Conservation (phyloP, 2,888 invertebrate genomes). For the Eurois occulta region DNA sequence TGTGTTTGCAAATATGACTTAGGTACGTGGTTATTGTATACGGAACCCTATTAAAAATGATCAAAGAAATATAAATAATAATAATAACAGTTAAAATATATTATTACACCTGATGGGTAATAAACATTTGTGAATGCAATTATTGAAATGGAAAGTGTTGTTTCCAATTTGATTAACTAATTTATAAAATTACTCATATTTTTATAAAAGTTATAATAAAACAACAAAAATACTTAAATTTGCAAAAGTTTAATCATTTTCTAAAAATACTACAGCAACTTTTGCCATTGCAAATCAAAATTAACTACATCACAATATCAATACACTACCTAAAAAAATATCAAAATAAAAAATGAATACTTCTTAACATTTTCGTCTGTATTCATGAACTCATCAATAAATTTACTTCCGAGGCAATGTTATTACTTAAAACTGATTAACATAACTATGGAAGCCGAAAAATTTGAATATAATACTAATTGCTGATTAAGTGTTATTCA, state of each 20-base stretch:
- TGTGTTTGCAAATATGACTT: constrained; percentile 10
- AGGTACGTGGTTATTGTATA: not conserved
- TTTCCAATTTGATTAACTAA: not conserved
- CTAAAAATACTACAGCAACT: not conserved
- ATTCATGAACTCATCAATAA: constrained; percentile 4
- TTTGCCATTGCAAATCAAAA: constrained; percentile 14
- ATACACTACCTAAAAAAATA: not conserved
- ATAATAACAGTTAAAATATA: not conserved
- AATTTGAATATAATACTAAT: constrained; percentile 61
- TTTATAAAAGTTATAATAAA: not conserved
- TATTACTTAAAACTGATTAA: constrained; percentile 23
- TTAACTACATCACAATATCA: constrained; percentile 19
- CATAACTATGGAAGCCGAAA: constrained; percentile 47
- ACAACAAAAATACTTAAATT: not conserved
- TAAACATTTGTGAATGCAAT: not conserved
- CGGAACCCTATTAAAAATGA: not conserved
- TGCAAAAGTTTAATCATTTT: not conserved
- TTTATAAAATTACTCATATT: not conserved
- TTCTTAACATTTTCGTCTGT: constrained; percentile 21
- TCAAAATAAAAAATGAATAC: constrained; percentile 10
- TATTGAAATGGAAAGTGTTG: not conserved
- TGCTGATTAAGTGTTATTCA: constrained; percentile 10
- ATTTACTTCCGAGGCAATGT: constrained; percentile 24
- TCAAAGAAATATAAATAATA: not conserved
- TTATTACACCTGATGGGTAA: not conserved